Evolutionary conservation across 1,140 invertebrate genomes (phyloP).

Genomic region (Diorhabda carinulata): DNA sequence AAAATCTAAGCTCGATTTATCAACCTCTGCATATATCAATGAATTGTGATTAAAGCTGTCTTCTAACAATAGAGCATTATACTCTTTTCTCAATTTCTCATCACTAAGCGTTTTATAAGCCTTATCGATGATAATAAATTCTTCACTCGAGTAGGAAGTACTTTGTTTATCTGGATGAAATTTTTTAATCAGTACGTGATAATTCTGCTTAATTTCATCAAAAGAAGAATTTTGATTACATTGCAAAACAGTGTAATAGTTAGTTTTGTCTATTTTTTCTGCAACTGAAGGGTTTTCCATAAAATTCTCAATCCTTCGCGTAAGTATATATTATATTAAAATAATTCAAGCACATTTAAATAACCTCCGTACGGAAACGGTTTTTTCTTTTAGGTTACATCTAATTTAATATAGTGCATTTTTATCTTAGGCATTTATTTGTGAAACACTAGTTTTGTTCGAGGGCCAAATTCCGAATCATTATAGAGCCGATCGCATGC

Average conservation of each 20-base stretch:
- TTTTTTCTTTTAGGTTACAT: too few relatives aligned
- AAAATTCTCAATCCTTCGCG: too few relatives aligned
- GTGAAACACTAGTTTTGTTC: too few relatives aligned
- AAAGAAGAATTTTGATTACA: constrained; percentile 52
- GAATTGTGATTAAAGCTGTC: constrained; percentile 51
- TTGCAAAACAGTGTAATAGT: constrained; percentile 58
- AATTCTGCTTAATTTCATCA: constrained; percentile 61
- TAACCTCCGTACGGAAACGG: too few relatives aligned
- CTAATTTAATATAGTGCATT: too few relatives aligned
- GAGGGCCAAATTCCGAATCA: too few relatives aligned
- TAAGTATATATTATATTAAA: too few relatives aligned
- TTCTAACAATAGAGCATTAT: constrained; percentile 55
- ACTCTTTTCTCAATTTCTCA: constrained; percentile 52
- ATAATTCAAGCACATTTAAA: too few relatives aligned
- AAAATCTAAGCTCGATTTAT: constrained; percentile 51
- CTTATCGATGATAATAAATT: constrained; percentile 56
- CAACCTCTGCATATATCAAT: constrained; percentile 57
- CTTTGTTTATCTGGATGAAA: constrained; percentile 63
- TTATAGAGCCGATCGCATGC: too few relatives aligned
- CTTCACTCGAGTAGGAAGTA: constrained; percentile 34
- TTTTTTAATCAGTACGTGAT: constrained; percentile 56
- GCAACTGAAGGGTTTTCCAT: too few relatives aligned
- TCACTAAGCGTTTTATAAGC: constrained; percentile 62
- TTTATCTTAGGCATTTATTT: too few relatives aligned
- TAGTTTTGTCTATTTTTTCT: too few relatives aligned